Base-by-base conservation (phyloP, 2,888 invertebrate species). In the Acrocyrtus sp. region DNA sequence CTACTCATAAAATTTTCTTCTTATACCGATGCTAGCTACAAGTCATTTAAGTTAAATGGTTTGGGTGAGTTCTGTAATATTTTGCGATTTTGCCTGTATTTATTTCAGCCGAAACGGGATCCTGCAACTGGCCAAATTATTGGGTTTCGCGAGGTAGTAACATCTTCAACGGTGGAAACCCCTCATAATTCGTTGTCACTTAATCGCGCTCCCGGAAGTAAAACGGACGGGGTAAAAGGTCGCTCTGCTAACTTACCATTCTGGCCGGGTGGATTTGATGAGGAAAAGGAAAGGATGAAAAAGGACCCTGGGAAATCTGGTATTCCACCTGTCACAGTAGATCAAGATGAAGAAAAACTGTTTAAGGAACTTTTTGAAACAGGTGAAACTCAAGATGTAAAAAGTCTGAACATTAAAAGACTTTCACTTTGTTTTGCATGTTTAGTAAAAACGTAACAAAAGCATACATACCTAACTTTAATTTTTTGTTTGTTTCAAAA, bases 241-340 rank as follows among this genome's bases (percentile, higher is more conserved):
- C 91, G 90, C 60, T 89, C 90, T 0, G 90, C 90, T 72, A 94
- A 93, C 83, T 91, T 90, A 82, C 95, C 94, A 0, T 96, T 96
- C 83, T 90, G 93, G 88, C 96, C 96, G 0, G 95, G 93, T 53
- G 92, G 94, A 1, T 92, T 94, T 83, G 85, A 87, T 22, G 84
- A 86, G 74, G 85, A 86, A 47, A 75, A 74, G 45, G 27, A 66
- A 60, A 45, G 57, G 39, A 27, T 65, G 1, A 54, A 57, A 21
- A 41, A 62, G 39, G 15, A 60, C 0, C 27, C 68, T n/a, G 26
- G 17, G 26, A 65, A 67, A 39, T 41, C 74, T 10, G 60, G 60
- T 17, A 45, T 48, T 2, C 19, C 58, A 1, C 58, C 68, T 8
- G 41, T 69, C 10, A 29, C 51, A 45, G 41, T 47, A 1, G 72